These are phyloP conservation scores for Baryphthengus martii DNA, from an alignment of 2,113 vertebrate species.

Conservation along the genomic window DNA sequence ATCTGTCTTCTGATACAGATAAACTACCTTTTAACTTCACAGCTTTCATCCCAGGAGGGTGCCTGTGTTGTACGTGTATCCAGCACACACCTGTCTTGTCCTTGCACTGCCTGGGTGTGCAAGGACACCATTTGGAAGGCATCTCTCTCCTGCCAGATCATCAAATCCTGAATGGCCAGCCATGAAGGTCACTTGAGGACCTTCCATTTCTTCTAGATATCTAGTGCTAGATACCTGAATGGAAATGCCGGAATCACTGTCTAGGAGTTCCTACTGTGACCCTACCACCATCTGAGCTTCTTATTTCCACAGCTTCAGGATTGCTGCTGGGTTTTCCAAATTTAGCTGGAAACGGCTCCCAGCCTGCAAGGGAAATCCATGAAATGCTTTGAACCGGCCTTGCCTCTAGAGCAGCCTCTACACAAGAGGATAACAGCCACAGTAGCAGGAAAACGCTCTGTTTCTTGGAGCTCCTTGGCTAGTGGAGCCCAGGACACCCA, in stretches of 20 bases:
- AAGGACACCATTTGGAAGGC: fast-evolving
- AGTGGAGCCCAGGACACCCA: not conserved
- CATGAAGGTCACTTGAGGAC: not conserved
- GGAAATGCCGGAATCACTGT: not conserved
- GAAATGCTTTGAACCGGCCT: not conserved
- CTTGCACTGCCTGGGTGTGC: not conserved
- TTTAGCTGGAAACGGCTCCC: not conserved
- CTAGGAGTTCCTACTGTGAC: not conserved
- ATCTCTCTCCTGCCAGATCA: not conserved
- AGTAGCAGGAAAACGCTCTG: fast-evolving
- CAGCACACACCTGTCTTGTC: not conserved
- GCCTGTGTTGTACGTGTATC: not conserved
- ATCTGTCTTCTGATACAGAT: not conserved
- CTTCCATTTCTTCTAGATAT: not conserved
- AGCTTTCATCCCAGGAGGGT: not conserved
- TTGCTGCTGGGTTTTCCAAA: not conserved
- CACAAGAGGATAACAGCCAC: not conserved
- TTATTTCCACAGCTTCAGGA: not conserved
- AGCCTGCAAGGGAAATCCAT: not conserved
- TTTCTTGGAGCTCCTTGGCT: not conserved
- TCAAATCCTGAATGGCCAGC: not conserved
- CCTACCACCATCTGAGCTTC: not conserved
- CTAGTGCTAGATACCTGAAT: not conserved
- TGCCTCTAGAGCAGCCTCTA: not conserved
- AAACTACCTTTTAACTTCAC: not conserved